These are phyloP conservation scores for Hartigia nigra DNA, from an alignment of 2,888 invertebrate genomes.

Conservation along the genomic window DNA sequence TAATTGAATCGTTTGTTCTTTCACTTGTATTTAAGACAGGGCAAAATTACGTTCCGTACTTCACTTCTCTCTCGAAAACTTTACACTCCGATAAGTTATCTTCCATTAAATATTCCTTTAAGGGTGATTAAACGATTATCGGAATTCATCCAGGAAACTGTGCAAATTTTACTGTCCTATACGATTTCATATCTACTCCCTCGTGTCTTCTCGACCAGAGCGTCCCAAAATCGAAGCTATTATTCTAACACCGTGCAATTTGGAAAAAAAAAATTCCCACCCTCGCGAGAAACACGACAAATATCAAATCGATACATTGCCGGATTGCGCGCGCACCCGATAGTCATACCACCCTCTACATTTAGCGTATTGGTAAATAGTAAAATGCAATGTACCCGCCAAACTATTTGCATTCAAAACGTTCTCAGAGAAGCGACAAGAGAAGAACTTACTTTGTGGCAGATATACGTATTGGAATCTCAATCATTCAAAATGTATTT, in stretches of 20 bases:
- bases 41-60: neutral
- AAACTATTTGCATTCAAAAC: slow-evolving; percentile 28
- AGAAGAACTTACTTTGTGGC: neutral
- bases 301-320: slow-evolving; percentile 51
- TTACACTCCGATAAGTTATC: neutral
- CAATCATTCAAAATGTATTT: neutral
- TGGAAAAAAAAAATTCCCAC: slow-evolving; percentile 31
- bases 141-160: neutral
- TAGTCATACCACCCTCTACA: slow-evolving; percentile 26
- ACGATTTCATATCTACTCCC: neutral
- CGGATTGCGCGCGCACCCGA: slow-evolving; percentile 45
- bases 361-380: slow-evolving; percentile 43
- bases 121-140: neutral
- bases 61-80: neutral
- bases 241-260: slow-evolving; percentile 17
- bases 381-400: slow-evolving; percentile 19
- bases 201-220: neutral
- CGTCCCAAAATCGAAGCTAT: neutral
- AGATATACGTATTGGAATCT: neutral
- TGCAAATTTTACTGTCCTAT: neutral
- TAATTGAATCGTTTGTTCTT: neutral
- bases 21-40: neutral
- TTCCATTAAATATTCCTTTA: neutral
- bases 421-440: slow-evolving; percentile 13
- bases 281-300: slow-evolving; percentile 44